phyloP scores from a whole-genome alignment of 2,888 invertebrate genomes.

The Germaria angustata region DNA sequence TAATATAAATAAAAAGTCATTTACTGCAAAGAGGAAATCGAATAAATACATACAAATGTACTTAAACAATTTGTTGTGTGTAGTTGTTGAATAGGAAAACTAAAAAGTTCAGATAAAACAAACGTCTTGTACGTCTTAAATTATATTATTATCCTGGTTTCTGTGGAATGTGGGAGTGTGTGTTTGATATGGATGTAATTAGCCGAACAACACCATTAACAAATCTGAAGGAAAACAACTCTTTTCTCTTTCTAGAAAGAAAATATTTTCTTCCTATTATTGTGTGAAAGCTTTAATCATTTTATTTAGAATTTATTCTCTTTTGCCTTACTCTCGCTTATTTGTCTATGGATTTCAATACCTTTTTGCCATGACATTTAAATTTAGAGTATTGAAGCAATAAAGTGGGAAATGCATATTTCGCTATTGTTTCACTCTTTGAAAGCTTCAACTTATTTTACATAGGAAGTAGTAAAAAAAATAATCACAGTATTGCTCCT shows the following conservation, averaged over 20 bases:
- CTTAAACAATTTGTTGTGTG: not conserved
- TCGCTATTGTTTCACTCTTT: not conserved
- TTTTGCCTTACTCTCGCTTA: not conserved
- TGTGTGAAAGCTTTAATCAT: conserved; percentile 31
- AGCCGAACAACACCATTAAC: not conserved
- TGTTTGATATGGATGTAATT: not conserved
- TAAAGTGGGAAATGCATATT: not conserved
- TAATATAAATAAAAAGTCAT: too few species aligned
- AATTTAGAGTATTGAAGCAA: not conserved
- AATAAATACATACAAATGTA: not conserved
- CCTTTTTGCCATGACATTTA: conserved; percentile 63
- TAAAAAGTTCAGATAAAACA: conserved; percentile 3
- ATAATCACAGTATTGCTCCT: too few species aligned
- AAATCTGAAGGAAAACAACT: conserved; percentile 12
- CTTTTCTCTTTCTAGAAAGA: not conserved
- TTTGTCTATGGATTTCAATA: conserved; percentile 33
- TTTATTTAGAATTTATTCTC: conserved; percentile 9
- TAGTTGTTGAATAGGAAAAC: conserved; percentile 2
- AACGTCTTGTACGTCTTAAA: conserved; percentile 42
- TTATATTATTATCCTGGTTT: conserved; percentile 15
- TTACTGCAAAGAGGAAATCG: too few species aligned
- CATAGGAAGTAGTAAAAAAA: too few species aligned
- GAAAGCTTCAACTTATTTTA: too few species aligned
- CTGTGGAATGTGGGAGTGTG: not conserved
- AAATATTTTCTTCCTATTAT: not conserved